Evolutionary conservation across 2,888 invertebrate species (phyloP), one percentile per base, ranked within the genome.

Genomic region (Selenia dentaria): DNA sequence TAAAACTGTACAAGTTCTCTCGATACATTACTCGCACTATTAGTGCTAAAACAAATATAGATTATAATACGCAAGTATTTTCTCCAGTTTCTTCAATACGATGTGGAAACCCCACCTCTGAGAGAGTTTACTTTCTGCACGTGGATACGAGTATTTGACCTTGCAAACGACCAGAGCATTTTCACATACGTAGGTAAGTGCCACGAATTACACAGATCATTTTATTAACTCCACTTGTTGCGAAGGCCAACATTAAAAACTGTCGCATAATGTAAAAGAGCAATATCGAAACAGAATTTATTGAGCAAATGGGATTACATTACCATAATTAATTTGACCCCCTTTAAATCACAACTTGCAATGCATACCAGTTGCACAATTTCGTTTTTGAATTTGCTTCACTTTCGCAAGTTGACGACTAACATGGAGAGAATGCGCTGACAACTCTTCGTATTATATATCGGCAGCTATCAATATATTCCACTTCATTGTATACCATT

Each of bases 111-210:
- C 12, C 96, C 96, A 0, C 94, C 95, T 50, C 66, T 96, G 64
- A 93, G 94, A 61, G 96, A 96, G 77, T 96, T 96, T 70, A 96
- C 96, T 0, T 91, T 96, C 36, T 96, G 96, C 71, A 92, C 93
- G 57, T 96, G 96, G 96, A 92, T 94, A 64, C 94, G 95, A 50
- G 93, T 95, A 61, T 92, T 93, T 61, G 95, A 81, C 41, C 53
- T 87, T 13, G 57, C 40, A 1, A 59, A 63, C 9, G 83, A 86
- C 28, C 88, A 88, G 50, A 84, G 64, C 38, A 74, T 90, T 51
- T 86, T 88, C 45, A 72, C 86, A 10, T 89, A 88, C 44, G 72
- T 85, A 14, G 79, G 89, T 88, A 55, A 77, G 85, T 46, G 18
- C 8, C 29, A 10, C 29, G 32, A 25, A 29, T 45, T 38, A 12